Evolutionary conservation across 2,797 vertebrate species (phyloP), one percentile per base, ranked within the genome.

Genomic region (Phyllotis vaccarum): DNA sequence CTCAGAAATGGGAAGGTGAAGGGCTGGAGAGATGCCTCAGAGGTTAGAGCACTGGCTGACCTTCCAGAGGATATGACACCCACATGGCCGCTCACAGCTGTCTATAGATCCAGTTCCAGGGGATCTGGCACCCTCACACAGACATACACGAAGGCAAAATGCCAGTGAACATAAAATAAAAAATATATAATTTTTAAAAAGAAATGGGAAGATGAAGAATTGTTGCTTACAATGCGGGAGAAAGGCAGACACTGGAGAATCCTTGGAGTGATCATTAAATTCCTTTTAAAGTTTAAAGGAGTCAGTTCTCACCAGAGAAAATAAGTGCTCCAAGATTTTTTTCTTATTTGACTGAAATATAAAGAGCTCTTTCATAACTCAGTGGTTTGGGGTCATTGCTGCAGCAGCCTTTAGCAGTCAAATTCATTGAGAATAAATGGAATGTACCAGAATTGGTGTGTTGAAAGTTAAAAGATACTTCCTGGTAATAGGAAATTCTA

Each of bases 311-410:
- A 66, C 85, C 79, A 94, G 66, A 88, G 21, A 93, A 81, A 89
- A 10, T 91, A 27, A 21, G 43, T 60, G 40, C 70, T 95, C 82
- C 34, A 31, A 94, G 37, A 54, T 5, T 81, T 87, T 5, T 81
- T 87, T 34, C 27, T 93, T 13, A 89, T 43, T 87, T 72, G 58
- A 80, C 16, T 88, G 68, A 78, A 89, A 92, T 90, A 74, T 17
- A 85, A 92, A 93, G 40, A 72, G 10, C 75, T 79, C 70, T 93
- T 93, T 92, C 49, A 75, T 80, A 92, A 70, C 19, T 72, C 24
- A 64, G 52, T 58, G 60, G 27, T 80, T 70, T 90, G 43, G 52
- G 64, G 68, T 83, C 58, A 75, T n/a, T 40, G 21, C 54, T 78
- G 14, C 52, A 82, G 24, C 81, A 49, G 49, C 60, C 72, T 82